These are phyloP conservation scores for Silurus meridionalis DNA, from an alignment of 2,113 vertebrate species.

Conservation along the genomic window DNA sequence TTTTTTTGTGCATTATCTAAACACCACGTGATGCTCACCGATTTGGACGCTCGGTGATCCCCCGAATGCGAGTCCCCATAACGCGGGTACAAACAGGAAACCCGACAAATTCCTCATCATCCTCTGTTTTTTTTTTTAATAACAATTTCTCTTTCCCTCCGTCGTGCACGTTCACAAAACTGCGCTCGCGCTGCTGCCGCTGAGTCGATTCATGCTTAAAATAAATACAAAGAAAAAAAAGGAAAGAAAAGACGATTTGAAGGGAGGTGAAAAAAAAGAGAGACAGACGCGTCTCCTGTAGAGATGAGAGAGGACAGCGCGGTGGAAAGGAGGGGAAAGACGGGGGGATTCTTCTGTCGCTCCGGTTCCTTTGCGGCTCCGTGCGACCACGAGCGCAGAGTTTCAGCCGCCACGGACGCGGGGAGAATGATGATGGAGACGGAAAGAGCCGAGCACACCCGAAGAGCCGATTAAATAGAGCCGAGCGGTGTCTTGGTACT, in stretches of 20 bases:
- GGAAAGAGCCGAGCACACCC: conserved; percentile 47
- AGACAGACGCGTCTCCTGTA: not conserved
- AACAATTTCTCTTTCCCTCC: conserved; percentile 48
- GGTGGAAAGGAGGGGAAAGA: conserved; percentile 32
- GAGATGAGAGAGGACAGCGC: conserved; percentile 11
- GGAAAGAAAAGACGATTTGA: not conserved
- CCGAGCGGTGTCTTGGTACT: not conserved
- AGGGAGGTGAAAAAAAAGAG: not conserved
- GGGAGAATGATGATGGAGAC: conserved; percentile 60
- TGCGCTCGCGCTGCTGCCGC: conserved; percentile 42
- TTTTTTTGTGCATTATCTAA: not conserved
- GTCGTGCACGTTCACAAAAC: conserved; percentile 71
- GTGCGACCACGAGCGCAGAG: conserved; percentile 64
- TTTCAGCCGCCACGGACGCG: conserved; percentile 76
- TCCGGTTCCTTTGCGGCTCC: conserved; percentile 64
- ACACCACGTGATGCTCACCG: conserved; percentile 66
- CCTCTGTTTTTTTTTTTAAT: conserved; percentile 69
- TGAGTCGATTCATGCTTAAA: conserved; percentile 35
- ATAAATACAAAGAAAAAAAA: not conserved
- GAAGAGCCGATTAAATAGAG: not conserved
- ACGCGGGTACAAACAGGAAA: conserved; percentile 74
- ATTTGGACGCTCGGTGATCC: conserved; percentile 86
- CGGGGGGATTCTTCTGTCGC: conserved; percentile 50
- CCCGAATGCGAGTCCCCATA: conserved; percentile 82
- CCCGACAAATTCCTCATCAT: conserved; percentile 85